Conservation (phyloP, 2,797 vertebrate species). For the Urophycis tenuis region DNA sequence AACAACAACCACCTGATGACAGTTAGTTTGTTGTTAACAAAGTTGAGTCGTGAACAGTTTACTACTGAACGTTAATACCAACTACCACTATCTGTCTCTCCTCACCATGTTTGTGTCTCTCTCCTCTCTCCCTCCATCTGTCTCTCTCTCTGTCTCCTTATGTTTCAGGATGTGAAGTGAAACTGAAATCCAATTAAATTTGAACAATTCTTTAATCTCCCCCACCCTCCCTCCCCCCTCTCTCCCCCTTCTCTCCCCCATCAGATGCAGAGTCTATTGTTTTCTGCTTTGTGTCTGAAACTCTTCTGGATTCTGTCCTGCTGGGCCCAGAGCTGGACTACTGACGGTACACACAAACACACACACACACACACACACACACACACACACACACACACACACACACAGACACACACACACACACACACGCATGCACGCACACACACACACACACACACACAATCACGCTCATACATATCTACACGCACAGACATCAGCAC, state of each 20-base stretch:
- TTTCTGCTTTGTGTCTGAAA: conserved; percentile 69
- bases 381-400: too few relatives aligned
- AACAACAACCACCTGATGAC: neutral
- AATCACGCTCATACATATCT: too few relatives aligned
- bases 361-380: too few relatives aligned
- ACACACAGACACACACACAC: too few relatives aligned
- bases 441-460: too few relatives aligned
- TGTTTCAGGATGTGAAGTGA: neutral
- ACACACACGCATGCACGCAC: neutral
- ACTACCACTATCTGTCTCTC: neutral
- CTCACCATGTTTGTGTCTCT: too few relatives aligned
- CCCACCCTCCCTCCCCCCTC: conserved; percentile 18
- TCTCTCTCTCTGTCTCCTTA: neutral
- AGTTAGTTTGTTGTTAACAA: too few relatives aligned
- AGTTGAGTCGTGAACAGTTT: neutral
- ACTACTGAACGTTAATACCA: neutral
- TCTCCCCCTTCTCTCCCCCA: conserved; percentile 13
- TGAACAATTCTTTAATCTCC: neutral
- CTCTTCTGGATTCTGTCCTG: conserved; percentile 69
- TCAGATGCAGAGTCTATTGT: conserved; percentile 58
- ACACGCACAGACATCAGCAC: too few relatives aligned
- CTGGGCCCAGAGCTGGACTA: neutral
- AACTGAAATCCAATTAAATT: neutral
- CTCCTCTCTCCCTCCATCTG: neutral
- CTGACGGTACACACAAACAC: neutral